These are phyloP conservation scores for Amphipyra berbera DNA, from an alignment of 2,888 invertebrate genomes.

Conservation along the genomic window DNA sequence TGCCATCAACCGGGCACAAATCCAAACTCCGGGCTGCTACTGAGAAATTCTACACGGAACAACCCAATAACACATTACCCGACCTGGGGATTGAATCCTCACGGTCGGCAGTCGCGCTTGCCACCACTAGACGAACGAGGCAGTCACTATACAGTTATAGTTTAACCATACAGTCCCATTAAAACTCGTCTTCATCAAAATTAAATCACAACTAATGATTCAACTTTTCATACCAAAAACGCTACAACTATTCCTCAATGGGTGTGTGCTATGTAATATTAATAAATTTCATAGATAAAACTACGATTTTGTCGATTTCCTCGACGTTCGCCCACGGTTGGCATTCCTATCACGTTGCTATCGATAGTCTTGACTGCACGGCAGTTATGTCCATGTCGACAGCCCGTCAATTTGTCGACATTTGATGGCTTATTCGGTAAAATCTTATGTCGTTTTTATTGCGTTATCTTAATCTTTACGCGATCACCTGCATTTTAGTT, in stretches of 20 bases:
- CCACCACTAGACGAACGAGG: no score
- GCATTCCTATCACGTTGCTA: constrained; percentile 23
- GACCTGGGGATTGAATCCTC: no score
- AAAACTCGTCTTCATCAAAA: not conserved
- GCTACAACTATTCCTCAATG: constrained; percentile 4
- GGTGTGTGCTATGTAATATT: constrained; percentile 3
- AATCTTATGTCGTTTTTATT: constrained; percentile 22
- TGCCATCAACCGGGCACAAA: no score
- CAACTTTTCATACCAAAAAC: constrained; percentile 2
- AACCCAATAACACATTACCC: no score
- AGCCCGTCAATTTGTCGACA: constrained; percentile 31
- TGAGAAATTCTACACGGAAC: no score
- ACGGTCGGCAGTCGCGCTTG: no score
- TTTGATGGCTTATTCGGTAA: constrained; percentile 22
- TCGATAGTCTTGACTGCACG: constrained; percentile 15
- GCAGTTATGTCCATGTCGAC: constrained; percentile 12
- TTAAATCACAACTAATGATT: not conserved
- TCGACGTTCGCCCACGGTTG: constrained; percentile 17
- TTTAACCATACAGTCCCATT: not conserved
- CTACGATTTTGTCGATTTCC: constrained; percentile 7
- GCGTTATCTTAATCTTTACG: constrained; percentile 20
- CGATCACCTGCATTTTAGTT: no score
- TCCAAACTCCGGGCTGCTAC: no score
- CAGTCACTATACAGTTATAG: no score
- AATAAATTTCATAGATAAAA: constrained; percentile 26